Evolutionary conservation across 2,113 vertebrate genomes (phyloP), one percentile per base, ranked within the genome.

Genomic region (Hyaena hyaena): DNA sequence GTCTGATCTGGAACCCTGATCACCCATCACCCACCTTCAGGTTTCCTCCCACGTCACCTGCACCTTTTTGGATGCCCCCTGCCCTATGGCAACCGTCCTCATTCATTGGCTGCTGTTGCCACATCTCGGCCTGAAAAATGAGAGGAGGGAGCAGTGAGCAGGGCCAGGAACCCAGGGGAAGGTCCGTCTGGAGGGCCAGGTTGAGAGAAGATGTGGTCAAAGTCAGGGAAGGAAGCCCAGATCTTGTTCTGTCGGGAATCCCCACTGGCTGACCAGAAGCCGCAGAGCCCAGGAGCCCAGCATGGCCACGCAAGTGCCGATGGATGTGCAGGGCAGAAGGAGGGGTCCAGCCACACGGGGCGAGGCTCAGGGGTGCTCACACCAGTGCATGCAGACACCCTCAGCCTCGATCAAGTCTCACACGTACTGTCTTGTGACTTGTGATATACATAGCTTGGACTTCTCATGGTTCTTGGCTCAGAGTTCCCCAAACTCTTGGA

Each of bases 1-100:
- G 1, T 0, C 1, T n/a, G 24, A 6, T 0, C 1, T 28, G 24
- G 10, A 33, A 10, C 31, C 48, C 45, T 65, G 0, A 0, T 16
- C 9, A 4, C 23, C 5, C 26, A 0, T 1, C 4, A 10, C 26
- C 17, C 3, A 0, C 17, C 45, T 68, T 58, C 5, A 7, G 15
- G 4, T 7, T 12, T 26, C 33, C 48, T 4, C 14, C 7, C 19
- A 2, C 63, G 7, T 14, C 33, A 10, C 68, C 21, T 3, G 0
- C 19, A 16, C 26, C 79, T 35, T 16, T 7, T 69, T 43, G 45
- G 45, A 11, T 0, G 26, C 17, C 17, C 1, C 10, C 39, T 28
- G 26, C 0, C n/a, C n/a, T 11, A 31, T 1, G 8, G 7, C 15
- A 21, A 11, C 61, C 2, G 3, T 16, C 2, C 19, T 24, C 12